Conservation (phyloP, 1,140 invertebrate species). For the Ridgeia piscesae region DNA sequence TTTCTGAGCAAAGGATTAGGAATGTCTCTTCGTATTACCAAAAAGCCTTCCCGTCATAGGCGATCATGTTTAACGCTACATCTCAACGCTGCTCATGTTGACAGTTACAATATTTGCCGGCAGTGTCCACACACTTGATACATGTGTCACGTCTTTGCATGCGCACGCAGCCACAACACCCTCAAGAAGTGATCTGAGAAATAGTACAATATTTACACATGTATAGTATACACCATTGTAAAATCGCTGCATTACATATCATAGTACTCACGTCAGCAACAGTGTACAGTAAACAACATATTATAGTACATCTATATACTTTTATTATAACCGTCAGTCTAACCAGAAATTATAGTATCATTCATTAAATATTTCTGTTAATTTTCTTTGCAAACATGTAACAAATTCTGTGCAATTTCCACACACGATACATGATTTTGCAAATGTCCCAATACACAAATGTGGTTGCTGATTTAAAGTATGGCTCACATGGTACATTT, state of each 20-base stretch:
- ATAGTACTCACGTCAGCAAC: not conserved
- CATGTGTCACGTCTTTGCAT: not conserved
- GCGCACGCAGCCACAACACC: not conserved
- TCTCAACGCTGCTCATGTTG: not conserved
- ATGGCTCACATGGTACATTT: not conserved
- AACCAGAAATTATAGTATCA: not conserved
- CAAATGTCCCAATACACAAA: not conserved
- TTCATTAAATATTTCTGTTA: not conserved
- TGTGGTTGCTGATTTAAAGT: not conserved
- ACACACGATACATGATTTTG: not conserved
- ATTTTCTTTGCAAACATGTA: not conserved
- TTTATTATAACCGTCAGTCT: not conserved
- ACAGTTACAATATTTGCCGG: not conserved
- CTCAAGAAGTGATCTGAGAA: not conserved
- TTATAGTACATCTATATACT: not conserved
- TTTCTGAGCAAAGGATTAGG: not conserved
- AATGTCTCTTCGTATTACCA: not conserved
- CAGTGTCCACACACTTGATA: not conserved
- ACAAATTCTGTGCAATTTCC: not conserved
- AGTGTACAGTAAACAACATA: not conserved
- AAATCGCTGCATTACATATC: not conserved
- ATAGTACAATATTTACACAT: slow-evolving; percentile 1
- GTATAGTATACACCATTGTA: not conserved
- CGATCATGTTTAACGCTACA: not conserved
- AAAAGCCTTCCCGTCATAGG: not conserved